Conservation (phyloP, 2,888 invertebrate genomes). For the Scaptodrosophila latifasciaeformis region DNA sequence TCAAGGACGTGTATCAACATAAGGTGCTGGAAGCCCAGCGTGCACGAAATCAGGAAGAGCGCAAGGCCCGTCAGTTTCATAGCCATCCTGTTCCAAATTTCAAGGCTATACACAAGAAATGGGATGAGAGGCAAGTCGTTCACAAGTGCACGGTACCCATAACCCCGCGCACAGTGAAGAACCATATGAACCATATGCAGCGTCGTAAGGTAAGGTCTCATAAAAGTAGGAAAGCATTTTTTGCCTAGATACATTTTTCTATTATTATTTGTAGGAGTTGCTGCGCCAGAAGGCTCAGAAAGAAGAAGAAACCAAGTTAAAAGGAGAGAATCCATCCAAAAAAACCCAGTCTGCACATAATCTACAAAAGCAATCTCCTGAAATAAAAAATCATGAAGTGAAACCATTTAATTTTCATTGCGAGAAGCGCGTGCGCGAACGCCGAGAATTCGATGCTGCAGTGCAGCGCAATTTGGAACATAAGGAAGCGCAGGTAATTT, state of each 20-base stretch:
- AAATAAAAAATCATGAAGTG: no score
- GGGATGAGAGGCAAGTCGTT: conserved; percentile 26
- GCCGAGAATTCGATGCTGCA: conserved; percentile 65
- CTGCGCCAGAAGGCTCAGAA: no score
- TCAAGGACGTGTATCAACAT: conserved; percentile 63
- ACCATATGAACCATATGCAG: conserved; percentile 49
- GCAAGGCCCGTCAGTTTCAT: conserved; percentile 69
- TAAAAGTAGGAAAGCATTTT: conserved; percentile 41
- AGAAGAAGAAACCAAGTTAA: no score
- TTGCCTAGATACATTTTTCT: no score
- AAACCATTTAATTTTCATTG: conserved; percentile 68
- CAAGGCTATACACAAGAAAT: conserved; percentile 34
- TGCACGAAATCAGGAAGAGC: conserved; percentile 61
- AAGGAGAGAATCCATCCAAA: not conserved
- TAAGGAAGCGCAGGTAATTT: no score
- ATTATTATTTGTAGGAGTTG: no score
- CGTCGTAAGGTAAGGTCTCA: conserved; percentile 35
- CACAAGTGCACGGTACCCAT: conserved; percentile 59
- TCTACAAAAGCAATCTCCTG: conserved; percentile 39
- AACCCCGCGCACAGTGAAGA: conserved; percentile 69
- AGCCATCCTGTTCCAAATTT: conserved; percentile 72
- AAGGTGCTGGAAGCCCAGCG: conserved; percentile 53
- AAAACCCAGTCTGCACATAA: conserved; percentile 19
- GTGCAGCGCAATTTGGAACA: conserved; percentile 51
- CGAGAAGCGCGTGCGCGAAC: conserved; percentile 66